phyloP scores from a whole-genome alignment of 2,113 vertebrate genomes.

The Riparia riparia region DNA sequence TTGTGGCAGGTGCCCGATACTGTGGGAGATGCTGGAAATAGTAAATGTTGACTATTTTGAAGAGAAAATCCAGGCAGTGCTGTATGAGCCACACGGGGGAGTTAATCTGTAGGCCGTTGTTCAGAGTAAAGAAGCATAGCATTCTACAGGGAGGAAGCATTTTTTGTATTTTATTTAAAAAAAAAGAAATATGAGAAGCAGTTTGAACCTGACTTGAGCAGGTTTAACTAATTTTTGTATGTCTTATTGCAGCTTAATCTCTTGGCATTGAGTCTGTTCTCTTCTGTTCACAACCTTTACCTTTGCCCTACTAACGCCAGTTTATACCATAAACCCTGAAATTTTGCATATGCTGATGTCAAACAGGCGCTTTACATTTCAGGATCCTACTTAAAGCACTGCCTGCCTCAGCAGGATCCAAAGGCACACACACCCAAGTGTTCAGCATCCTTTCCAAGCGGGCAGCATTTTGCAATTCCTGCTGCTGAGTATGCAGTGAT shows the following conservation, averaged over 20 bases:
- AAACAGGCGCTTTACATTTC: not conserved
- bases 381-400: not conserved
- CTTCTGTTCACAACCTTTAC: not conserved
- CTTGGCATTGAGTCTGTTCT: not conserved
- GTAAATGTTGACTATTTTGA: not conserved
- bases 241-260: not conserved
- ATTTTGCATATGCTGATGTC: not conserved
- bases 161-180: not conserved
- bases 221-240: not conserved
- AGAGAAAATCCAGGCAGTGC: not conserved
- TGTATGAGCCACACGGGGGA: not conserved
- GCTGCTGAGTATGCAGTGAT: conserved; percentile 66
- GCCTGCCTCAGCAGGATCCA: conserved; percentile 16
- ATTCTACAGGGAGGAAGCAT: not conserved
- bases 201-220: not conserved
- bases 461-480: conserved; percentile 30
- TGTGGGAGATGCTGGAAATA: not conserved
- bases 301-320: not conserved
- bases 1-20: not conserved
- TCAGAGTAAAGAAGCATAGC: not conserved
- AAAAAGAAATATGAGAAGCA: not conserved
- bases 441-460: conserved; percentile 3
- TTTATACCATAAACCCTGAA: not conserved
- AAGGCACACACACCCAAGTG: not conserved
- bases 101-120: conserved; percentile 7